Evolutionary conservation across 2,888 invertebrate genomes (phyloP).

Genomic region (Tortricodes alternella): DNA sequence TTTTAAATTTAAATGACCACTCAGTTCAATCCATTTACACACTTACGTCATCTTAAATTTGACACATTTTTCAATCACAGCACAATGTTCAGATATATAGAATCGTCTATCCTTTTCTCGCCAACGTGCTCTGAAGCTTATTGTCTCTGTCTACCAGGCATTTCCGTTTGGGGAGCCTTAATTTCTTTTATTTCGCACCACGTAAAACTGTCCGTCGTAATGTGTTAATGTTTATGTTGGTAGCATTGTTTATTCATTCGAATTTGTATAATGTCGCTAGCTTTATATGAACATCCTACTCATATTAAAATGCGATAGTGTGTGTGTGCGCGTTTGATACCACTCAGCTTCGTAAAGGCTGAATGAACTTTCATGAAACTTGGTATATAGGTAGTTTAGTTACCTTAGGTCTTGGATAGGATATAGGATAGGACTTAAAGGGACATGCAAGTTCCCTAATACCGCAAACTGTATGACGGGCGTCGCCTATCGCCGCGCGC

Average conservation of each 20-base stretch:
- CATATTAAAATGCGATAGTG: too few species aligned
- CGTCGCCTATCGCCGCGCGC: too few species aligned
- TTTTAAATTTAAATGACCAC: not conserved
- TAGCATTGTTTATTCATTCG: not conserved
- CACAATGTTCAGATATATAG: constrained; percentile 3
- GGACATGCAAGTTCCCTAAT: too few species aligned
- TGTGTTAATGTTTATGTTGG: constrained; percentile 1
- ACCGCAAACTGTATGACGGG: too few species aligned
- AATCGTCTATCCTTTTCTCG: not conserved
- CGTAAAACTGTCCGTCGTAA: constrained; percentile 1
- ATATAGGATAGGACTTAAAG: too few species aligned
- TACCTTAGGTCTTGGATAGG: too few species aligned
- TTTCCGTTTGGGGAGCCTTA: constrained; percentile 17
- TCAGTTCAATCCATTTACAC: not conserved
- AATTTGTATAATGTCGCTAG: too few species aligned
- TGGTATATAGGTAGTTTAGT: too few species aligned
- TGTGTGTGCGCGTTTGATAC: too few species aligned
- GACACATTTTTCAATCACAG: constrained; percentile 14
- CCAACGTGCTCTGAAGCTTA: not conserved
- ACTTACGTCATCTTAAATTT: constrained; percentile 4
- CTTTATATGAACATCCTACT: too few species aligned
- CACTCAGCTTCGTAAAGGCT: too few species aligned
- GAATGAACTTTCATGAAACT: too few species aligned
- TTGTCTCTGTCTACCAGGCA: constrained; percentile 8
- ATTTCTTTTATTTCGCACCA: constrained; percentile 11